Evolutionary conservation across 2,113 vertebrate genomes (phyloP).

Genomic region (Meriones unguiculatus): DNA sequence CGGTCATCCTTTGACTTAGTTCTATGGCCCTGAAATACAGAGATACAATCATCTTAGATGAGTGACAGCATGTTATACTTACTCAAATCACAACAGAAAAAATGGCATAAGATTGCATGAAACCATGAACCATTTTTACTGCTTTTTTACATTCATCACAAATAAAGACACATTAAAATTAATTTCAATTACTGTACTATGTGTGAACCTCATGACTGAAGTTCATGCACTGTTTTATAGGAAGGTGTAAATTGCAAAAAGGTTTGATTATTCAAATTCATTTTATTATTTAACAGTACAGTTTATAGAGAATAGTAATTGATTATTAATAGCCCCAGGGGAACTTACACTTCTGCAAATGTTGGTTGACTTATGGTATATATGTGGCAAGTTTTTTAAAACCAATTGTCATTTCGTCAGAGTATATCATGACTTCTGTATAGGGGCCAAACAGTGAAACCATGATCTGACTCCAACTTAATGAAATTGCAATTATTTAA

Average conservation of each 20-base stretch:
- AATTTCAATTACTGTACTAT: neutral
- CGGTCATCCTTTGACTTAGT: neutral
- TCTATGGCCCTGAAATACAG: neutral
- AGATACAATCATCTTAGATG: neutral
- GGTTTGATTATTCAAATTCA: neutral
- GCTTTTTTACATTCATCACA: neutral
- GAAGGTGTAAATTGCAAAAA: neutral
- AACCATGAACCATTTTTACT: neutral
- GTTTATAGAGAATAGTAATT: neutral
- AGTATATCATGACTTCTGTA: neutral
- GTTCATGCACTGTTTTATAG: neutral
- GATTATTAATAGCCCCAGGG: neutral
- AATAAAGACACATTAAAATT: neutral
- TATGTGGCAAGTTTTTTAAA: neutral
- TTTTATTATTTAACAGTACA: neutral
- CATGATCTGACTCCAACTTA: neutral
- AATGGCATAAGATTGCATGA: neutral
- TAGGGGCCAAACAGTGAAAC: neutral
- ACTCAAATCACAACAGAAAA: neutral
- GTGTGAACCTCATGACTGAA: neutral
- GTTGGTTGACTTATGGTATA: neutral
- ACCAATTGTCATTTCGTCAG: neutral
- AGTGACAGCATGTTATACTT: neutral
- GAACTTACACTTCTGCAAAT: neutral
- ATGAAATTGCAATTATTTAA: neutral